Conservation (phyloP, 2,888 invertebrate species). For the Xylophagus ater region DNA sequence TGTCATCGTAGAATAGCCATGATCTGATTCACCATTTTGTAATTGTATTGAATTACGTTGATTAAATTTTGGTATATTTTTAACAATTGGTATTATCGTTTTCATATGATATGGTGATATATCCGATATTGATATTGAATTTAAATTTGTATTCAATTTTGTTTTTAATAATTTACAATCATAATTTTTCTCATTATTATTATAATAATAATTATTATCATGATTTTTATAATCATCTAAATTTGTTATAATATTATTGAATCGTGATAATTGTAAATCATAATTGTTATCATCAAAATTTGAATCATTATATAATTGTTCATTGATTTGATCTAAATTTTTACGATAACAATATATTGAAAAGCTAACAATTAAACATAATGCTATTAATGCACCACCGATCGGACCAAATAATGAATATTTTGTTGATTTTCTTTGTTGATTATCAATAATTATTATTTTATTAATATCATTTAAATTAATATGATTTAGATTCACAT, state of each 20-base stretch:
- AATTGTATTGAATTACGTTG: constrained; percentile 58
- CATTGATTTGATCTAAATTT: constrained; percentile 39
- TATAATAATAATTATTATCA: constrained; percentile 38
- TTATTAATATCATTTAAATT: constrained; percentile 32
- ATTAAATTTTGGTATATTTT: too few relatives aligned
- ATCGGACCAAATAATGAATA: constrained; percentile 77
- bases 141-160: constrained; percentile 45
- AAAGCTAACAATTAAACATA: constrained; percentile 68
- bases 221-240: constrained; percentile 50
- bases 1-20: constrained; percentile 91
- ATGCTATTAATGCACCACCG: constrained; percentile 72
- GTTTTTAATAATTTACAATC: too few relatives aligned
- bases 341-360: constrained; percentile 77
- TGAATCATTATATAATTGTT: constrained; percentile 42
- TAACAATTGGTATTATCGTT: too few relatives aligned
- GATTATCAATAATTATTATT: constrained; percentile 32
- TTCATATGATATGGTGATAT: constrained; percentile 82
- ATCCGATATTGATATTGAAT: constrained; percentile 50
- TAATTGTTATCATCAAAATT: constrained; percentile 44
- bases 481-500: too few relatives aligned
- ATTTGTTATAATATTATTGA: too few relatives aligned
- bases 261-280: constrained; percentile 59
- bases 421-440: constrained; percentile 37
- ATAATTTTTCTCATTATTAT: too few relatives aligned
- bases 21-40: constrained; percentile 62